Evolutionary conservation across 2,888 invertebrate species (phyloP).

Genomic region (Limnephilus marmoratus): DNA sequence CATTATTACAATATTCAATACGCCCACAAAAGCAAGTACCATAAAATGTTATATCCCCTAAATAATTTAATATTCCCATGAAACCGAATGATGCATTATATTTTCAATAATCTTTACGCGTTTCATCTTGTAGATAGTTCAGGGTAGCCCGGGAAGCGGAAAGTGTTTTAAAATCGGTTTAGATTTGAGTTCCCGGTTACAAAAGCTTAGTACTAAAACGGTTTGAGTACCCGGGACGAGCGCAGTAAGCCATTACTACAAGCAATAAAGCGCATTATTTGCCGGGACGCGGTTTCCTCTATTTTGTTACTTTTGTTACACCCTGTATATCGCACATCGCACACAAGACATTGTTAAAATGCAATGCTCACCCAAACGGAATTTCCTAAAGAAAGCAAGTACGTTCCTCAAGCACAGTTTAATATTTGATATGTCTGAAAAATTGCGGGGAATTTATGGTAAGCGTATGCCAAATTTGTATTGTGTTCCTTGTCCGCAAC

Average conservation of each 20-base stretch:
- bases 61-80: not conserved
- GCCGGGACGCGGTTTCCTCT: constrained; percentile 58
- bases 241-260: constrained; percentile 61
- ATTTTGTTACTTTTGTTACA: constrained; percentile 41
- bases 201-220: constrained; percentile 46
- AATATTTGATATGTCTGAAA: not conserved
- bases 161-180: constrained; percentile 34
- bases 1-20: not conserved
- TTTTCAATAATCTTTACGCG: not conserved
- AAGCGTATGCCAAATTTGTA: not conserved
- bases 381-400: not conserved
- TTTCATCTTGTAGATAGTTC: not conserved
- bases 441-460: not conserved
- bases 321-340: constrained; percentile 48
- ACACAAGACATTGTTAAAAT: constrained; percentile 54
- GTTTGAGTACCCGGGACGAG: constrained; percentile 43
- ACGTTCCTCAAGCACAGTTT: not conserved
- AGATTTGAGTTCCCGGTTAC: constrained; percentile 29
- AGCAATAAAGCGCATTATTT: constrained; percentile 65
- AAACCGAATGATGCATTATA: not conserved
- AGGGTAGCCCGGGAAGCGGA: not conserved
- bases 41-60: not conserved
- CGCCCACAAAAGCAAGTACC: not conserved
- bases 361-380: constrained; percentile 44
- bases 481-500: not conserved